Base-by-base conservation (phyloP, 2,888 invertebrate species). In the Epiblema foenella region DNA sequence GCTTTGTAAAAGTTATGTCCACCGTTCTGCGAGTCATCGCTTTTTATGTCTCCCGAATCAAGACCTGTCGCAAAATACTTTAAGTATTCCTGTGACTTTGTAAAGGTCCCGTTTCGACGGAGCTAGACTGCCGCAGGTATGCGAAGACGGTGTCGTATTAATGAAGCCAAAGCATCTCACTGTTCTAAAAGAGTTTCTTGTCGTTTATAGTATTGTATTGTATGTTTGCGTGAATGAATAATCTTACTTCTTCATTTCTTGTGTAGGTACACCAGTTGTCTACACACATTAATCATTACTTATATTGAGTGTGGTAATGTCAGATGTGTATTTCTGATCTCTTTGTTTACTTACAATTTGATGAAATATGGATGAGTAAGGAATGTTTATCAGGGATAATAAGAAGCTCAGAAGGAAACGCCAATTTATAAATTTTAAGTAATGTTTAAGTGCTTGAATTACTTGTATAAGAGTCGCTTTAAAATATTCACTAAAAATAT, bases 261-360 rank as follows among this genome's bases (percentile, higher is more conserved):
- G 77, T 82, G 82, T 85, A 81, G 84, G 79, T 82, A 83, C 83
- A 81, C 77, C 80, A 79, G 81, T 81, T 81, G 81, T 83, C 81
- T 85, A 80, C 79, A 81, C 78, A 79, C 82, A 79, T 71, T 62
- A 62, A 71, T 71, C 60, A 79, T 73, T 78, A 83, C 80, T 84
- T 81, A 83, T 86, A 83, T 83, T 87, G 86, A 83, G 90, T 91
- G 90, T 89, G 88, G 85, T 90, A 85, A 85, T 89, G 85, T 86
- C 80, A 24, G 11, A 81, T 85, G 83, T 81, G 79, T 79, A n/a
- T 86, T 88, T 87, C 81, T 89, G 89, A 90, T 91, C 90, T 89
- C 91, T 85, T 79, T 81, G 89, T 92, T 92, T 89, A 84, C 83
- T 92, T 93, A 91, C 93, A 93, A 91, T 92, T 90, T 89, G 82